Evolutionary conservation across 1,140 invertebrate genomes (phyloP), one percentile per base, ranked within the genome.

Genomic region (Brachionus sp.): DNA sequence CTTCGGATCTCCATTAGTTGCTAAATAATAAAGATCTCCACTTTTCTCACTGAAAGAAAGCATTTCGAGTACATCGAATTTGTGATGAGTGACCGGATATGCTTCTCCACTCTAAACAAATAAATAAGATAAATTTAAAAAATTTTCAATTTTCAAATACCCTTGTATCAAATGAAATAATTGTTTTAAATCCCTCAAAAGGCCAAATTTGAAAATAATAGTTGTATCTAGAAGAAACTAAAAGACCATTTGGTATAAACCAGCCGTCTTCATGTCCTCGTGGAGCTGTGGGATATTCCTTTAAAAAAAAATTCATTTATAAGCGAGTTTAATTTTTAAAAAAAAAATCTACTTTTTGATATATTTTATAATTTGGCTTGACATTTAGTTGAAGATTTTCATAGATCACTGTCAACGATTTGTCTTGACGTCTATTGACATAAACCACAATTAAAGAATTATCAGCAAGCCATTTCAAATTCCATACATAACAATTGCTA

Each of bases 181-280:
- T 80, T 23, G 50, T 13, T 62, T 57, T 62, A 16, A 42, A 62
- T 12, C 77, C 77, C 12, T 80, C 77, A 62, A 39, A 62, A 9
- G 77, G 77, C 77, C 77, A 80, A n/a, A 80, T 80, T 80, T 80
- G 77, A 62, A 80, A 80, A 44, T 62, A 80, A n/a, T 42, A 80
- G 12, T 80, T 80, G 50, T 80, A 80, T 37, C 77, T 37, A 19
- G 50, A 66, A 25, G 77, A 80, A 42, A 53, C 50, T 29, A 80
- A 50, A 35, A 80, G 50, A 25, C 62, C 77, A 19, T 57, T n/a
- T 1, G 77, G 77, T 12, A 66, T 12, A 66, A 80, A 80, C 77
- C 77, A 80, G 12, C 35, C 77, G 7, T 57, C 19, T 25, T 57
- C 53, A 62, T 66, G 33, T 12, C 19, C 44, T 5, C 39, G 16